phyloP scores from a whole-genome alignment of 2,888 invertebrate species.

The Lycocerus yunnanus region DNA sequence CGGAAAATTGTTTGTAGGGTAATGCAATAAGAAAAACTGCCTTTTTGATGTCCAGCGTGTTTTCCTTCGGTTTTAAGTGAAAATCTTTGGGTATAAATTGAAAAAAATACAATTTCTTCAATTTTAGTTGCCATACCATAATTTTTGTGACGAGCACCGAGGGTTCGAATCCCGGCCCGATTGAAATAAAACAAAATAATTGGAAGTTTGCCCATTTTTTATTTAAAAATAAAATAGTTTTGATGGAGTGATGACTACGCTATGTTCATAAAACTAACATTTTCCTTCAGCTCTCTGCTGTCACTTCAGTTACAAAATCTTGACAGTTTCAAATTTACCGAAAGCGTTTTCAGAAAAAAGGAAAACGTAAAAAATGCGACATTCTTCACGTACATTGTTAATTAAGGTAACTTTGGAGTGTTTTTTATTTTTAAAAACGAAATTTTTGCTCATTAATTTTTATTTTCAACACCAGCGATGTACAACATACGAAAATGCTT shows the following conservation, averaged over 20 bases:
- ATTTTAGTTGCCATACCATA: not conserved
- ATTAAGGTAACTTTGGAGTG: not conserved
- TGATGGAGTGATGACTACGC: conserved; percentile 21
- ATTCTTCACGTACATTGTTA: not conserved
- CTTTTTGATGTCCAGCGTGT: conserved; percentile 11
- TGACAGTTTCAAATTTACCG: conserved; percentile 5
- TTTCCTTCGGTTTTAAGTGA: not conserved
- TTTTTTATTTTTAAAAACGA: not conserved
- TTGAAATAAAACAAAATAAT: not conserved
- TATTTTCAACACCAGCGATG: not conserved
- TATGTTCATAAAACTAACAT: conserved; percentile 22
- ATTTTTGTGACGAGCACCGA: no score
- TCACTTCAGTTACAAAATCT: conserved; percentile 18
- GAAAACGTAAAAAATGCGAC: not conserved
- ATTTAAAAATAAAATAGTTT: conserved; percentile 3
- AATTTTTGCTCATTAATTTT: not conserved
- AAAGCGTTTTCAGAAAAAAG: not conserved
- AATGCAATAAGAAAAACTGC: conserved; percentile 25
- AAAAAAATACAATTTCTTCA: not conserved
- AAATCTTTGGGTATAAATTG: not conserved
- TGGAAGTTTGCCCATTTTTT: not conserved
- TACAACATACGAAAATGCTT: not conserved
- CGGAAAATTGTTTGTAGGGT: conserved; percentile 21
- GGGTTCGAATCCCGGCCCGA: not conserved
- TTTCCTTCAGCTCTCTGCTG: conserved; percentile 8